phyloP scores from a whole-genome alignment of 2,888 invertebrate genomes.

The Escarpia spicata region DNA sequence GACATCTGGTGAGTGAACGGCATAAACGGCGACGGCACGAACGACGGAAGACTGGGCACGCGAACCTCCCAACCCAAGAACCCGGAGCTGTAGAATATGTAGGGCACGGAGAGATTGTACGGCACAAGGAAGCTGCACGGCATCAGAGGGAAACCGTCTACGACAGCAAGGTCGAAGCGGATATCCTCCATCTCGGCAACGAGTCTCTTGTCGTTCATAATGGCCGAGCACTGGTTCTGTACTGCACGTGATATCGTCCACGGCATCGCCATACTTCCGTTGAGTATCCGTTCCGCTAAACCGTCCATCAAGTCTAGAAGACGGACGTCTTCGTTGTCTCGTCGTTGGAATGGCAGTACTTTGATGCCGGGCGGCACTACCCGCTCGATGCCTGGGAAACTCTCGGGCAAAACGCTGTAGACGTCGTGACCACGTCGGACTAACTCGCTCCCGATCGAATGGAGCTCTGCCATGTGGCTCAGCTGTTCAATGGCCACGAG shows the following conservation, averaged over 20 bases:
- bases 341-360: not conserved
- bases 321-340: not conserved
- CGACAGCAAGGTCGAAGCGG: not conserved
- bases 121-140: conserved; percentile 23
- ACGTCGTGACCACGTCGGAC: conserved; percentile 16
- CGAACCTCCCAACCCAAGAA: not conserved
- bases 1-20: not conserved
- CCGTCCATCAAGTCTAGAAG: not conserved
- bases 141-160: not conserved
- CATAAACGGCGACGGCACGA: conserved; percentile 19
- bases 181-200: not conserved
- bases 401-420: not conserved
- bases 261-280: not conserved
- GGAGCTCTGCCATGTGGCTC: not conserved
- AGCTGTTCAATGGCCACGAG: too few species aligned
- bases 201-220: not conserved
- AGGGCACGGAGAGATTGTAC: conserved; percentile 35
- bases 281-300: not conserved
- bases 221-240: not conserved
- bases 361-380: not conserved
- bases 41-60: conserved; percentile 23
- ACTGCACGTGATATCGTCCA: not conserved
- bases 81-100: conserved; percentile 23
- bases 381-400: not conserved
- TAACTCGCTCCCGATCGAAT: conserved; percentile 1